Evolutionary conservation across 1,140 invertebrate genomes (phyloP).

Genomic region (Diorhabda carinulata): DNA sequence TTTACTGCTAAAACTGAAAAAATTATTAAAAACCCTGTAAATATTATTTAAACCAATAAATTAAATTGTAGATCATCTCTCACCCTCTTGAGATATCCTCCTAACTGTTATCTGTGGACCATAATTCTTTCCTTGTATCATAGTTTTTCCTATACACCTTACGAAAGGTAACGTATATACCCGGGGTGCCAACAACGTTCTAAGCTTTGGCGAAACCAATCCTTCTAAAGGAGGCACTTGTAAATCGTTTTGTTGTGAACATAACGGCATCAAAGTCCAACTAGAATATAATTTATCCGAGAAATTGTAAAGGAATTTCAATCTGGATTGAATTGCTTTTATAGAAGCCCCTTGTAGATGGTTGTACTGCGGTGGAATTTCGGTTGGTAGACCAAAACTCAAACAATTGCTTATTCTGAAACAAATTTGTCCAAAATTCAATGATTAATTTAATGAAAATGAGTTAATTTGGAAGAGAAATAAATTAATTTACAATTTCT

Average conservation of each 20-base stretch:
- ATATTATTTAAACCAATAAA: too few species aligned
- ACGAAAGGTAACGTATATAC: slow-evolving; percentile 66
- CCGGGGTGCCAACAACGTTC: slow-evolving; percentile 56
- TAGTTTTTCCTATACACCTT: slow-evolving; percentile 60
- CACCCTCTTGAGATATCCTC: slow-evolving; percentile 56
- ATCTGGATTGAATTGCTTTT: slow-evolving; percentile 53
- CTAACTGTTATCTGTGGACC: slow-evolving; percentile 65
- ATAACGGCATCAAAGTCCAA: slow-evolving; percentile 60
- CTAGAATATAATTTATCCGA: slow-evolving; percentile 62
- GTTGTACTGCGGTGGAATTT: slow-evolving; percentile 58
- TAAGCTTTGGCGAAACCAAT: slow-evolving; percentile 52
- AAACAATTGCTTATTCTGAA: slow-evolving; percentile 35
- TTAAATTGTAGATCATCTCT: slow-evolving; percentile 30
- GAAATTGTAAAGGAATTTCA: slow-evolving; percentile 60
- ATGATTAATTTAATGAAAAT: too few species aligned
- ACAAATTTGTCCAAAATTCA: too few species aligned
- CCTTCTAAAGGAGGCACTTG: slow-evolving; percentile 46
- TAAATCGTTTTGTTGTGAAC: slow-evolving; percentile 47
- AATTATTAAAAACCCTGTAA: too few species aligned
- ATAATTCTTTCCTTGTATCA: slow-evolving; percentile 66
- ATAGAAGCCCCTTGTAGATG: slow-evolving; percentile 53
- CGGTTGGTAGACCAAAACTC: slow-evolving; percentile 53
- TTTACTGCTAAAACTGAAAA: too few species aligned
- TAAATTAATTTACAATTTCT: too few species aligned
- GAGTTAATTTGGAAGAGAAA: too few species aligned